Conservation (phyloP, 2,113 vertebrate genomes). For the Dasyprocta punctata region DNA sequence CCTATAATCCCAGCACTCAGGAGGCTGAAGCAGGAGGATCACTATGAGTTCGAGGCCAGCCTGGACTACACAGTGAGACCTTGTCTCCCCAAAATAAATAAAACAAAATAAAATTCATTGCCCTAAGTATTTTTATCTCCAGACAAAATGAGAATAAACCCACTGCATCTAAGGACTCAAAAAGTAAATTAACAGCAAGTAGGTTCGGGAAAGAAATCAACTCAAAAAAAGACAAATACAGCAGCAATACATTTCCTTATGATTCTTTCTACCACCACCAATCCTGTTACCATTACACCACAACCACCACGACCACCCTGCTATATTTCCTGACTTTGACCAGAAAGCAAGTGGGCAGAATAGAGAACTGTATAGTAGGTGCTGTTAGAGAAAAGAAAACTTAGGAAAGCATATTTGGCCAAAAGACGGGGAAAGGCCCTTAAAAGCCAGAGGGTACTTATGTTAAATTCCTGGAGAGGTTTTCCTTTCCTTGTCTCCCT, state of each 20-base stretch:
- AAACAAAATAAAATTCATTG: neutral
- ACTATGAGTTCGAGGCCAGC: neutral
- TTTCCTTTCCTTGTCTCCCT: neutral
- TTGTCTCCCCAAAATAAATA: neutral
- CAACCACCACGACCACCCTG: neutral
- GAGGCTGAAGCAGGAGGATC: neutral
- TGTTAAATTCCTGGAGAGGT: neutral
- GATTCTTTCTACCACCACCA: neutral
- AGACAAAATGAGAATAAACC: neutral
- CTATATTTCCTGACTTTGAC: neutral
- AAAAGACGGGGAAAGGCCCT: neutral
- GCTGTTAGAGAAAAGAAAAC: neutral
- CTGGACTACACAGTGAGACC: neutral
- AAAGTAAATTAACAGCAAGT: neutral
- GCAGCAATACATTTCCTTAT: neutral
- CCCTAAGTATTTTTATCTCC: neutral
- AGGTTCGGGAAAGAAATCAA: neutral
- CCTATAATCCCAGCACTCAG: neutral
- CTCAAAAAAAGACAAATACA: neutral
- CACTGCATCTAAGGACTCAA: neutral
- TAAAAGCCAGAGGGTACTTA: neutral
- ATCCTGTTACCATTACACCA: neutral
- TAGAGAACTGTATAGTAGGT: neutral
- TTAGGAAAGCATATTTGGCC: neutral
- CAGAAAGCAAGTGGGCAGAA: neutral